Evolutionary conservation across 2,113 vertebrate species (phyloP).

Genomic region (Zosterops lateralis): DNA sequence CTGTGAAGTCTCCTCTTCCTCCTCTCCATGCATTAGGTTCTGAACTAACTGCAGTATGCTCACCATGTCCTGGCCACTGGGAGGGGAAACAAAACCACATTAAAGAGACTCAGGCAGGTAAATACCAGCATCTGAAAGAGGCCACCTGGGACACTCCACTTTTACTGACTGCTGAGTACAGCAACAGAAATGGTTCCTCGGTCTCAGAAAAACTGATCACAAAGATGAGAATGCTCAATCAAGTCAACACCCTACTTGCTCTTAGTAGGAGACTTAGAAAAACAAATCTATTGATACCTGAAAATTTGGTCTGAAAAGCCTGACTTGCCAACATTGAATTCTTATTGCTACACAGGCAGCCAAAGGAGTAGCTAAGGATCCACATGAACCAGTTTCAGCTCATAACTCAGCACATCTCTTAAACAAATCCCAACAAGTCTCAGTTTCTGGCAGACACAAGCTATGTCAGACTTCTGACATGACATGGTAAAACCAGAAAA

Average conservation of each 20-base stretch:
- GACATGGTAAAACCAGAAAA: neutral
- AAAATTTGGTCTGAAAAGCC: neutral
- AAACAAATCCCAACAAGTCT: neutral
- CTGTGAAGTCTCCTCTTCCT: constrained; percentile 78
- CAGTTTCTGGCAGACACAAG: neutral
- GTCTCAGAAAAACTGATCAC: neutral
- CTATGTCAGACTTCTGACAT: neutral
- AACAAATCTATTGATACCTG: neutral
- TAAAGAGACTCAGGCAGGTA: neutral
- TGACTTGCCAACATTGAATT: neutral
- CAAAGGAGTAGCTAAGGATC: neutral
- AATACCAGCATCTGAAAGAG: neutral
- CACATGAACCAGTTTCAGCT: neutral
- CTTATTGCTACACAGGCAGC: neutral
- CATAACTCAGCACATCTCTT: neutral
- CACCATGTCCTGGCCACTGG: constrained; percentile 89
- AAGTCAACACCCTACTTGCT: neutral
- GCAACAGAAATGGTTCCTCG: neutral
- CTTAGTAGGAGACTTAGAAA: neutral
- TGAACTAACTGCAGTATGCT: constrained; percentile 90
- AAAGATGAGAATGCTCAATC: neutral
- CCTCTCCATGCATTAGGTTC: constrained; percentile 90
- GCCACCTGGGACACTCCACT: neutral
- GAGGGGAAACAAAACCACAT: neutral
- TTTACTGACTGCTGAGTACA: neutral